These are phyloP conservation scores for Botia kubotai DNA, from an alignment of 2,797 vertebrate genomes.

Conservation along the genomic window DNA sequence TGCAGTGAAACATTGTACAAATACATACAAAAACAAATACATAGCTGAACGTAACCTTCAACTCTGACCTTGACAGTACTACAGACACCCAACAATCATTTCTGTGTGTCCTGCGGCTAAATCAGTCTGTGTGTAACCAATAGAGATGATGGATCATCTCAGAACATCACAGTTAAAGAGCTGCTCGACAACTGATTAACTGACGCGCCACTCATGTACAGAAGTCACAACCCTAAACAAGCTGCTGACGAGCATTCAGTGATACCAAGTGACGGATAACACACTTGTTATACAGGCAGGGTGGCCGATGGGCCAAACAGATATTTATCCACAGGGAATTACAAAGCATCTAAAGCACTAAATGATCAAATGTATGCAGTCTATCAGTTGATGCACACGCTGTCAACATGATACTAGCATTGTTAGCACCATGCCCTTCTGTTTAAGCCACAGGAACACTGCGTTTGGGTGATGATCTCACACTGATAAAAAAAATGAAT, in stretches of 20 bases:
- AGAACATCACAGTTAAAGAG: slow-evolving; percentile 25
- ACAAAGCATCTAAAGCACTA: background rate
- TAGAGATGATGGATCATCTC: slow-evolving; percentile 22
- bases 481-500: background rate
- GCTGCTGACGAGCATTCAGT: slow-evolving; percentile 49
- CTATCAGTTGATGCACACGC: background rate
- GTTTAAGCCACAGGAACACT: background rate
- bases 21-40: slow-evolving; percentile 18
- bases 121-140: slow-evolving; percentile 18
- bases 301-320: slow-evolving; percentile 10
- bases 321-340: background rate
- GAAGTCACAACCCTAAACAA: slow-evolving; percentile 39
- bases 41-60: slow-evolving; percentile 35
- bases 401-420: background rate
- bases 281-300: slow-evolving; percentile 32
- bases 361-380: background rate
- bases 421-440: background rate
- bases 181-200: slow-evolving; percentile 54
- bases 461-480: background rate
- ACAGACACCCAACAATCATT: slow-evolving; percentile 43
- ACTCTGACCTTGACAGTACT: slow-evolving; percentile 48
- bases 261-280: slow-evolving; percentile 39
- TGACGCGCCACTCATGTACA: slow-evolving; percentile 37
- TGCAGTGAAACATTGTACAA: slow-evolving; percentile 7
- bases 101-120: slow-evolving; percentile 40